A percentile compares a stretch with the other conserved stretches of the same genome.
Conservation (phyloP, 2,113 vertebrate genomes). For the Brachypodius melanocephalos region DNA sequence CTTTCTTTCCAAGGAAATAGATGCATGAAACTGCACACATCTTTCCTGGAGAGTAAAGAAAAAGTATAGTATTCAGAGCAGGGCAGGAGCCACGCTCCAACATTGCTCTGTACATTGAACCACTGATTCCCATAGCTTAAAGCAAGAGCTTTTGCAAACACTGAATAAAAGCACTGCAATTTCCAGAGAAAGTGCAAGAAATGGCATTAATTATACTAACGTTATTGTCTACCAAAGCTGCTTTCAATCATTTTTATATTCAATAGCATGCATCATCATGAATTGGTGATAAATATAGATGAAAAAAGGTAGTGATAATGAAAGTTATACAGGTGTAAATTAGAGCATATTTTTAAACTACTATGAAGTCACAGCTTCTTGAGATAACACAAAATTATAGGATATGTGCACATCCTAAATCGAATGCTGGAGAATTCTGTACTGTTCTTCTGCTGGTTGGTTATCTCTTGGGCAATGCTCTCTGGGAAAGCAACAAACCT, state of each 20-base stretch:
- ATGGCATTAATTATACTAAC: conserved; percentile 26
- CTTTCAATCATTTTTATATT: conserved; percentile 58
- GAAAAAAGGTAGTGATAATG: conserved; percentile 49
- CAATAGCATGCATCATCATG: conserved; percentile 56
- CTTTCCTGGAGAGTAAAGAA: conserved; percentile 45
- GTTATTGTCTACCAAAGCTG: conserved; percentile 39
- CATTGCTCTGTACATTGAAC: neutral
- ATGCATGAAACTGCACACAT: conserved; percentile 32
- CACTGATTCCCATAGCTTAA: neutral
- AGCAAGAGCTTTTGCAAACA: neutral
- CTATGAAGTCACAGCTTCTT: conserved; percentile 47
- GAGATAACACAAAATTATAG: conserved; percentile 47
- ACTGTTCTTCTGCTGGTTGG: neutral
- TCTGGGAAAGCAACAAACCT: conserved; percentile 15
- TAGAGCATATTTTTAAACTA: conserved; percentile 55
- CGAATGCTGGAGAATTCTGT: neutral
- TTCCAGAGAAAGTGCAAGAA: conserved; percentile 33
- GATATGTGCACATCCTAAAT: conserved; percentile 28
- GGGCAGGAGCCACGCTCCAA: neutral
- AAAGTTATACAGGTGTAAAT: conserved; percentile 60
- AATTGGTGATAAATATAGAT: conserved; percentile 47
- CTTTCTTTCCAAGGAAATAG: conserved; percentile 38
- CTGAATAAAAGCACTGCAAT: conserved; percentile 19
- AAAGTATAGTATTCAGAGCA: conserved; percentile 27
- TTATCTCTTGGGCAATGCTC: neutral